Evolutionary conservation across 2,113 vertebrate genomes (phyloP), one percentile per base, ranked within the genome.

Genomic region (Marmota flaviventris): DNA sequence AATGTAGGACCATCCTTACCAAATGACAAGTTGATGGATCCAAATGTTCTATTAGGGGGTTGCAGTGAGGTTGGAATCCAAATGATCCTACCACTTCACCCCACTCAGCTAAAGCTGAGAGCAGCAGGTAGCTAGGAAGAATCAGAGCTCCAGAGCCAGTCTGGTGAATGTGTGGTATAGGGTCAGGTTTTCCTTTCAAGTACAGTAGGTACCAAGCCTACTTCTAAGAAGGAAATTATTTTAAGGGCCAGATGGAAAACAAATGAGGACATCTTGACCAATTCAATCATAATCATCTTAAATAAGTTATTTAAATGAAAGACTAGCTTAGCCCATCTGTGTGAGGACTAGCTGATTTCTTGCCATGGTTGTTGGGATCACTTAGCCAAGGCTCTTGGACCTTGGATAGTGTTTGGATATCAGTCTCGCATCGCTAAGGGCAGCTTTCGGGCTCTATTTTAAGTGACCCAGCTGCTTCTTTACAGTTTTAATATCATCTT

Each of bases 171-270:
- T 29, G 8, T 18, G 12, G 29, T 42, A 9, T 53, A 8, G 61
- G 86, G 2, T 22, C 69, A 63, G 18, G 27, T 6, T 0, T 16
- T 7, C 8, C 53, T 77, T 85, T 85, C 32, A 45, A 45, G 16
- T 18, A 25, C 0, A 16, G 17, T 29, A 8, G 34, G 13, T 65
- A 29, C 17, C 69, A 22, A 84, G 37, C 12, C 93, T 72, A 1
- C 63, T 86, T 93, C 39, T 29, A 77, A 73, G 13, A 95, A 78
- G 77, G 42, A 83, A 85, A 12, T 32, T 32, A 76, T 65, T 91
- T 53, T 39, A 84, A 75, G 42, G 45, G 32, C 34, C 34, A 86
- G 63, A 18, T 63, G 63, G 63, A 78, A 89, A 76, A 82, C 5
- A 63, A 14, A 39, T 22, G 22, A 76, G 12, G 34, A 2, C 20